These are phyloP conservation scores for Nannobrachium achirus DNA, from an alignment of 2,113 vertebrate species.

Conservation along the genomic window DNA sequence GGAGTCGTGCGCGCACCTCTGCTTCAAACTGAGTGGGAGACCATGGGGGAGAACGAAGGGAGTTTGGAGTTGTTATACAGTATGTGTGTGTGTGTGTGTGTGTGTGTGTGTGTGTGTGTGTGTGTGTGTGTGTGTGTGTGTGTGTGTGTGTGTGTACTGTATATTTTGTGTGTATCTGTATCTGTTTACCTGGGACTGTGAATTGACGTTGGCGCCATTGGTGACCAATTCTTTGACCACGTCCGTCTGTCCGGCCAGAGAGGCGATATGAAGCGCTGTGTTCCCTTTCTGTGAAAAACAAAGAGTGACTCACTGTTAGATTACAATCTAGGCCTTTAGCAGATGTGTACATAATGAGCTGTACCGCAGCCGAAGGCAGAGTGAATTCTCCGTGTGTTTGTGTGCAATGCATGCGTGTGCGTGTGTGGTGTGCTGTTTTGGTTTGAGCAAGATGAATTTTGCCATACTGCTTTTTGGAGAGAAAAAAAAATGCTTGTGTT, in stretches of 20 bases:
- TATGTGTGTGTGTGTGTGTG: not conserved
- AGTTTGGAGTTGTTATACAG: no score
- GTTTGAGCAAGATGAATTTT: not conserved
- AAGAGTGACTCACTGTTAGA: not conserved
- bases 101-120: not conserved
- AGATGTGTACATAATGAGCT: not conserved
- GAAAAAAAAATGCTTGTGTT: not conserved
- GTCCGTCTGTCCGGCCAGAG: conserved; percentile 92
- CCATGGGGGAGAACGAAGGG: no score
- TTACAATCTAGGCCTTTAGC: not conserved
- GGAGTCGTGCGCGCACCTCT: no score
- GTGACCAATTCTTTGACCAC: conserved; percentile 94
- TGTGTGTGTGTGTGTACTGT: not conserved
- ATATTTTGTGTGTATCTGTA: not conserved
- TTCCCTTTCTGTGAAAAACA: conserved; percentile 90
- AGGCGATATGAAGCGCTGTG: conserved; percentile 96
- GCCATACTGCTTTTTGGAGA: conserved; percentile 5
- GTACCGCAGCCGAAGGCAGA: no score
- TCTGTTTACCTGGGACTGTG: conserved; percentile 93
- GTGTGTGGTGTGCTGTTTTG: no score
- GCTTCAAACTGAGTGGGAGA: no score
- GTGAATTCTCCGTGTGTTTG: no score
- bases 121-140: not conserved
- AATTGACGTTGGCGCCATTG: conserved; percentile 91
- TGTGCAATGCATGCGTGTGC: no score